Evolutionary conservation across 2,888 invertebrate species (phyloP).

Genomic region (Zootermopsis nevadensis): DNA sequence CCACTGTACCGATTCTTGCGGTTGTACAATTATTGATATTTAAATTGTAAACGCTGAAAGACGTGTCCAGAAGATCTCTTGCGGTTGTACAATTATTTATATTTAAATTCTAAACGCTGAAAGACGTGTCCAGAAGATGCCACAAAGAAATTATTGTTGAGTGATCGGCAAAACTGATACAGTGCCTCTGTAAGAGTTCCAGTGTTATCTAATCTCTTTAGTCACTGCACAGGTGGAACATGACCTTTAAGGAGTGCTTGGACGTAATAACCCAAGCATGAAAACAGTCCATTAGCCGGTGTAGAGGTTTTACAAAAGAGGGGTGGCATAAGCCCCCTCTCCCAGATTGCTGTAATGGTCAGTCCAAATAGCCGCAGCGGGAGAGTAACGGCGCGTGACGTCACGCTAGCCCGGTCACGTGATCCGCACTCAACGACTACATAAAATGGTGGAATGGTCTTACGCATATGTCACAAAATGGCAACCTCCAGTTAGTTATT

Average conservation of each 20-base stretch:
- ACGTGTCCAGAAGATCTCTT: not conserved
- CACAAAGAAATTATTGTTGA: not conserved
- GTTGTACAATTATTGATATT: no score
- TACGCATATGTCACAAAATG: not conserved
- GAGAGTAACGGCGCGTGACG: constrained; percentile 46
- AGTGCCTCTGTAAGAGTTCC: not conserved
- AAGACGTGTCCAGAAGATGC: not conserved
- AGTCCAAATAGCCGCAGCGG: constrained; percentile 47
- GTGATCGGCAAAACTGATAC: not conserved
- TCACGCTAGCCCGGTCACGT: constrained; percentile 48
- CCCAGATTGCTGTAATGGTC: constrained; percentile 16
- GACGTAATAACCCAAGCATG: constrained; percentile 41
- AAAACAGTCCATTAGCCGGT: constrained; percentile 48
- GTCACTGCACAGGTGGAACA: constrained; percentile 22
- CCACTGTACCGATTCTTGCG: no score
- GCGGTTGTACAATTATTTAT: no score
- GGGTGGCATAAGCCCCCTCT: not conserved
- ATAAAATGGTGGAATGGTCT: constrained; percentile 17
- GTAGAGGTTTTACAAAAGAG: constrained; percentile 38
- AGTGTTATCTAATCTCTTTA: constrained; percentile 15
- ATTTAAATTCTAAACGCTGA: not conserved
- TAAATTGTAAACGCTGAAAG: not conserved
- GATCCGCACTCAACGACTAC: constrained; percentile 42
- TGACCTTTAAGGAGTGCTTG: constrained; percentile 42
- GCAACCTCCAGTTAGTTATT: not conserved